Evolutionary conservation across 2,888 invertebrate genomes (phyloP).

Genomic region (Conomelus anceps): DNA sequence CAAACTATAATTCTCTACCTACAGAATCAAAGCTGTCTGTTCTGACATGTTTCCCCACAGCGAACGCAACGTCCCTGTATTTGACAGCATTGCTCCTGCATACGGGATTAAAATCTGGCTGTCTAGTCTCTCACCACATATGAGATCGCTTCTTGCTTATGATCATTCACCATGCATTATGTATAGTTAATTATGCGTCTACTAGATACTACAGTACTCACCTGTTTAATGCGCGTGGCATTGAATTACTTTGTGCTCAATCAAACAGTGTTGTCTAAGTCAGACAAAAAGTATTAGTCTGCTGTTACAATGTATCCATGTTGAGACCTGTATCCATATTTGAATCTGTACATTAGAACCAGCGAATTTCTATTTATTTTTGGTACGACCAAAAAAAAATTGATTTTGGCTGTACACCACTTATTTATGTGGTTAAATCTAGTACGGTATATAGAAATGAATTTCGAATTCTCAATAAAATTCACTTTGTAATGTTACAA

Average conservation of each 20-base stretch:
- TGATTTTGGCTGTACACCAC: no score
- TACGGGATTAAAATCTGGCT: not conserved
- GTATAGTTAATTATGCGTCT: not conserved
- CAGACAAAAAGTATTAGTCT: not conserved
- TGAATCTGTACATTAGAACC: no score
- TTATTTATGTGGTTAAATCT: no score
- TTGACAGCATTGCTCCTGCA: not conserved
- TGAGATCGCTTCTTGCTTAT: not conserved
- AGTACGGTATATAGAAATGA: no score
- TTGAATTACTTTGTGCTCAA: not conserved
- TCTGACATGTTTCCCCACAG: not conserved
- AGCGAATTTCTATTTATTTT: no score
- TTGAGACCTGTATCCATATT: no score
- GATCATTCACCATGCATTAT: not conserved
- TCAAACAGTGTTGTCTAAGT: not conserved
- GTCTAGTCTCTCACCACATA: not conserved
- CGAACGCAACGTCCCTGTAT: not conserved
- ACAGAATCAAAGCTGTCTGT: not conserved
- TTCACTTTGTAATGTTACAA: no score
- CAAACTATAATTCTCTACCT: no score
- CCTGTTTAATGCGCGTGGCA: not conserved
- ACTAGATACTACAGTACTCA: not conserved
- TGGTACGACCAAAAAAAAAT: no score
- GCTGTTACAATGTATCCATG: not conserved
- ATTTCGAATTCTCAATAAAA: no score